These are phyloP conservation scores for Pristionchus fissidentatus DNA, from an alignment of 2,888 invertebrate genomes.

Conservation along the genomic window DNA sequence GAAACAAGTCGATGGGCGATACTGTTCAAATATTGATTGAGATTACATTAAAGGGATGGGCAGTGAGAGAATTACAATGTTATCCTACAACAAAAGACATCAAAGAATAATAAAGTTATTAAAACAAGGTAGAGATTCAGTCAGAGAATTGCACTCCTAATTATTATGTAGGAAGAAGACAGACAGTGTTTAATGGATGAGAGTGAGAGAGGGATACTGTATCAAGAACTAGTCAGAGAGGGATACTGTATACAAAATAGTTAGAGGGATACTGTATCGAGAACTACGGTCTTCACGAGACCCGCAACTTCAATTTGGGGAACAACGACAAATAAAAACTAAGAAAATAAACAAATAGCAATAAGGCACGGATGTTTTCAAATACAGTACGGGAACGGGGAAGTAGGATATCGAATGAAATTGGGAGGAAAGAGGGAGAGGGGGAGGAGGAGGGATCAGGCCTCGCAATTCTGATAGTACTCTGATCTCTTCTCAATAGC, in stretches of 20 bases:
- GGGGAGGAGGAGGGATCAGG: not conserved
- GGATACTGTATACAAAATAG: not conserved
- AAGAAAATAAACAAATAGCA: slow-evolving; percentile 8
- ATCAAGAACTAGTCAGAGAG: not conserved
- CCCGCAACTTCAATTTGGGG: not conserved
- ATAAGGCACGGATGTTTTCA: not conserved
- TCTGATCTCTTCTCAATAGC: slow-evolving; percentile 67
- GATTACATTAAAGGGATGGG: not conserved
- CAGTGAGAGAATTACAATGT: not conserved
- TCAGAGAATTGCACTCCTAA: slow-evolving; percentile 14
- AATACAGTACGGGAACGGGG: not conserved
- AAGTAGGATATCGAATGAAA: not conserved
- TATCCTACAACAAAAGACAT: not conserved
- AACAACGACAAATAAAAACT: not conserved
- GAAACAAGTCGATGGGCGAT: not conserved
- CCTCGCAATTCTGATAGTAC: slow-evolving; percentile 69
- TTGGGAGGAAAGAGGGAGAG: not conserved
- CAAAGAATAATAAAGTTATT: not conserved
- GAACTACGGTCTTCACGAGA: not conserved
- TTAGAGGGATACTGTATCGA: no score
- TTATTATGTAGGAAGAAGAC: slow-evolving; percentile 18
- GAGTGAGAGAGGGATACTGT: not conserved
- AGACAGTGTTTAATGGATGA: no score
- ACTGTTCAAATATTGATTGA: not conserved
- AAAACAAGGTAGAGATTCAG: slow-evolving; percentile 5